Base-by-base conservation (phyloP, 2,797 vertebrate genomes). In the Karalla daura region DNA sequence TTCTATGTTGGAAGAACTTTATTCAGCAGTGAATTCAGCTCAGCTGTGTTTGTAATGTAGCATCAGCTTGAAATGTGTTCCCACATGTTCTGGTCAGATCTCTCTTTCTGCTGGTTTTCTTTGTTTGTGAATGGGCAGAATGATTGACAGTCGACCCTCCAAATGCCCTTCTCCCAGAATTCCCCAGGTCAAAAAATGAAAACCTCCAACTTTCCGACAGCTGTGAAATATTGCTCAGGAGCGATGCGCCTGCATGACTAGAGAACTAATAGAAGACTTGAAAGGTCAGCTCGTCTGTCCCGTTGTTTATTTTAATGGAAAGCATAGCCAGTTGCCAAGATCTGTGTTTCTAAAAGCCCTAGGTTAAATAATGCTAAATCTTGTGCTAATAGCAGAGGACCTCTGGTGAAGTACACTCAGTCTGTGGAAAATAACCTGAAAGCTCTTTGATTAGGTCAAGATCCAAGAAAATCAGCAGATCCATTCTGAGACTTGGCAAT, bases 261-360 rank as follows among this genome's bases (percentile, higher is more conserved):
- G 89, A 82, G 67, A 63, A 70, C 68, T 80, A 87, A 85, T 84
- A 90, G 77, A 83, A 86, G 59, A 68, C 66, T 65, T 28, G 59
- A 91, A 92, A 91, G 91, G 86, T 92, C 91, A 92, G 68, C 75
- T 78, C 73, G 60, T 93, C 83, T 58, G 68, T 92, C 90, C 81
- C 76, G 56, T 60, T 88, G 78, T 89, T n/a, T 85, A 81, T 85
- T 90, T 90, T 91, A 90, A 91, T 91, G 88, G 84, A 83, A 87
- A 79, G 58, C 63, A 74, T 86, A 87, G 82, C 84, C 76, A 62
- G 33, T 72, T 74, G 86, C 87, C 85, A 88, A 79, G 75, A 50
- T 67, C 66, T 70, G 55, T 62, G 70, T 81, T 74, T 84, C 81
- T 84, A 67, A 74, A 80, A 81, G 90, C 76, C 75, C 64, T 53